phyloP scores from a whole-genome alignment of 2,888 invertebrate genomes.

The Amiota mariae region DNA sequence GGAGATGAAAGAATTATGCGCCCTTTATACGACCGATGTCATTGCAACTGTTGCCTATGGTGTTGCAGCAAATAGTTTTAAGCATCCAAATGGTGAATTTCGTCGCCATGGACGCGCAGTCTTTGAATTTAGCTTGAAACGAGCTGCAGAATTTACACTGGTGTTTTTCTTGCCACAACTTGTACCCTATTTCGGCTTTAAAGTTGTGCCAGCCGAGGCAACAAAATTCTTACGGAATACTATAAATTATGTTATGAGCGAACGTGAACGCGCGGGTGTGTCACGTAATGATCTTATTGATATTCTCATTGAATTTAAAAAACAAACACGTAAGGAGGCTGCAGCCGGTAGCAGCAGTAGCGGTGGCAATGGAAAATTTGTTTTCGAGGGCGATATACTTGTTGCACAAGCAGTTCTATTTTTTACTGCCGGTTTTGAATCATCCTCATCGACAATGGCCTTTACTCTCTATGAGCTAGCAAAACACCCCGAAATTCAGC shows the following conservation, averaged over 20 bases:
- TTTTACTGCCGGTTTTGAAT: slow-evolving; percentile 72
- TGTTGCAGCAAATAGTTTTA: slow-evolving; percentile 73
- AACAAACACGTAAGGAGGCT: slow-evolving; percentile 65
- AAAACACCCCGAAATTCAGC: slow-evolving; percentile 71
- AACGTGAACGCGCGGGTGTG: slow-evolving; percentile 70
- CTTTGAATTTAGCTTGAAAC: slow-evolving; percentile 66
- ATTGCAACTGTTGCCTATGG: slow-evolving; percentile 75
- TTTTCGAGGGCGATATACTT: slow-evolving; percentile 69
- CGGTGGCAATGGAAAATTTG: slow-evolving; percentile 44
- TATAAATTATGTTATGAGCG: slow-evolving; percentile 72
- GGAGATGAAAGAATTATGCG: slow-evolving; percentile 71
- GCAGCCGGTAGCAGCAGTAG: slow-evolving; percentile 30
- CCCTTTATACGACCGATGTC: slow-evolving; percentile 73
- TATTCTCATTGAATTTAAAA: slow-evolving; percentile 73
- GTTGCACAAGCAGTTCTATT: slow-evolving; percentile 72
- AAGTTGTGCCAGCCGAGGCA: slow-evolving; percentile 69
- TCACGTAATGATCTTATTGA: slow-evolving; percentile 75
- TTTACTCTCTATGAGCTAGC: slow-evolving; percentile 74
- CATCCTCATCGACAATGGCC: slow-evolving; percentile 73
- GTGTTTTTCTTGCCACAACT: slow-evolving; percentile 74
- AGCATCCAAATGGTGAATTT: slow-evolving; percentile 72
- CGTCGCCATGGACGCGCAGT: slow-evolving; percentile 72
- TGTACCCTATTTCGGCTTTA: slow-evolving; percentile 65
- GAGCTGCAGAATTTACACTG: slow-evolving; percentile 69
- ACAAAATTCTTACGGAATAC: slow-evolving; percentile 70